These are phyloP conservation scores for Serilophus lunatus DNA, from an alignment of 2,113 vertebrate genomes.

Conservation along the genomic window DNA sequence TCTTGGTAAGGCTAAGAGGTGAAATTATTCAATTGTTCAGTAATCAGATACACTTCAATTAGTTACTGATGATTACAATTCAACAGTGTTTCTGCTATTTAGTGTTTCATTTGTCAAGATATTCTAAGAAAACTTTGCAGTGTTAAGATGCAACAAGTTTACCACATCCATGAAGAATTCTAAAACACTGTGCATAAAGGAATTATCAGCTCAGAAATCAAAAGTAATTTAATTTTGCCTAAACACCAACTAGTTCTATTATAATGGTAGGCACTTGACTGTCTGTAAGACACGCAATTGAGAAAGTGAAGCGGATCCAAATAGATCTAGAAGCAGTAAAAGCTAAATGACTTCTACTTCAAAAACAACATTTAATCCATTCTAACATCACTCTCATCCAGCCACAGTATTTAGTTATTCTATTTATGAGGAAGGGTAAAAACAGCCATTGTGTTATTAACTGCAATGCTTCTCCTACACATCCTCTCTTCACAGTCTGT, in stretches of 20 bases:
- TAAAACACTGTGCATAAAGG: neutral
- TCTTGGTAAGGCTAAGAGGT: conserved; percentile 23
- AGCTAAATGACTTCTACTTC: neutral
- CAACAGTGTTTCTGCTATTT: neutral
- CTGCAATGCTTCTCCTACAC: fast-evolving
- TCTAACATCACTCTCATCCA: neutral
- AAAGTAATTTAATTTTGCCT: neutral
- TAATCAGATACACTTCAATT: neutral
- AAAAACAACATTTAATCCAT: neutral
- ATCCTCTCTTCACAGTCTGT: neutral
- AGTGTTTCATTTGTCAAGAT: neutral
- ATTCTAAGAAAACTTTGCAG: neutral
- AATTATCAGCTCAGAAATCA: neutral
- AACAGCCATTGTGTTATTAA: neutral
- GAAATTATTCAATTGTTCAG: neutral
- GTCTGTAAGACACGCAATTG: neutral
- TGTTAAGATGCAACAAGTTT: neutral
- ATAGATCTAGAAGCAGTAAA: neutral
- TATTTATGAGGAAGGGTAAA: neutral
- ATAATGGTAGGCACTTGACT: neutral
- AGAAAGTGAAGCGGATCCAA: neutral
- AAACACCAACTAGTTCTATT: neutral
- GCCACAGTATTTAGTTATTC: neutral
- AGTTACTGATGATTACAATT: neutral
- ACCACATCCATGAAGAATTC: neutral